Base-by-base conservation (phyloP, 2,113 vertebrate genomes). In the Lycaon pictus region DNA sequence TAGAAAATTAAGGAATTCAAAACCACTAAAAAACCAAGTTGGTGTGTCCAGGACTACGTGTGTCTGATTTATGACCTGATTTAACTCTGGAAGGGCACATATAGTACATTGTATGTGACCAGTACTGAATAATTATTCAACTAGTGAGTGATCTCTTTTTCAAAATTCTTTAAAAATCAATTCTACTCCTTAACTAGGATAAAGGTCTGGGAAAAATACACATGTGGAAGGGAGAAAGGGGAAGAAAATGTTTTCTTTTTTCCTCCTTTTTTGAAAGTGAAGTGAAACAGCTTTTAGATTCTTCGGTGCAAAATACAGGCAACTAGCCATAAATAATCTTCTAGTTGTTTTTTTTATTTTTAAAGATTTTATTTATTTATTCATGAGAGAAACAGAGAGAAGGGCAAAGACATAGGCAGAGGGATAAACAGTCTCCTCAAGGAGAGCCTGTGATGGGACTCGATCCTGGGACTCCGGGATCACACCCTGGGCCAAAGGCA, bases 221-320 rank as follows among this genome's bases (percentile, higher is more conserved):
- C 10, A 2, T 35, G 3, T 74, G 63, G 8, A 69, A 83, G n/a
- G n/a, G n/a, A n/a, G n/a, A n/a, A n/a, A 80, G 25, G 23, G 17
- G 25, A 22, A 67, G 69, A 92, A 82, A 85, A 67, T n/a, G 20
- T 35, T 81, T 20, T 72, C 76, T 58, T 62, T 23, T 48, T 62
- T 10, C 3, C 20, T 60, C 29, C 3, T 25, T 87, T 71, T 94
- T 25, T 94, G 48, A 94, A 95, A 29, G 77, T 6, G 5, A 95
- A 67, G n/a, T 92, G 11, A 94, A 89, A 95, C 0, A 32, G 29
- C 74, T 96, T 86, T 58, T 82, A 92, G 81, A 93, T 58, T 96
- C 53, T 65, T 92, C 62, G 63, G 17, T 76, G 87, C 25, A 83
- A 95, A 95, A 87, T 83, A 27, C 67, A 88, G 74, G 43, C n/a